Percentiles rank a stretch among this genome's conserved stretches.
Conservation (phyloP, 2,113 vertebrate species). For the Urocolius indicus region DNA sequence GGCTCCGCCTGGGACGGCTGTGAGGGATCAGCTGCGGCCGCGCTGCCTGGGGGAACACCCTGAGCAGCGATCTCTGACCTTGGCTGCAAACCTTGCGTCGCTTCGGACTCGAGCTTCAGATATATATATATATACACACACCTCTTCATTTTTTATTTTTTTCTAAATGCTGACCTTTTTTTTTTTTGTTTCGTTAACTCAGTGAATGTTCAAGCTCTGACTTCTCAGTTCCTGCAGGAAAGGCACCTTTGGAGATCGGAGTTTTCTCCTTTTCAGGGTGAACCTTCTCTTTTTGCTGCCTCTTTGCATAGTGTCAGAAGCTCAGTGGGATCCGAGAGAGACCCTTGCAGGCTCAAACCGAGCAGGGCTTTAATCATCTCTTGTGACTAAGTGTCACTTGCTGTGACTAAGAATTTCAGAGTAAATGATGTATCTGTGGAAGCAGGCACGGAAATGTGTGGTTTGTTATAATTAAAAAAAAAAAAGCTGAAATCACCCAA, state of each 20-base stretch:
- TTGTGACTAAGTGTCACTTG: slow-evolving; percentile 52
- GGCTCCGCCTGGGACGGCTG: neutral
- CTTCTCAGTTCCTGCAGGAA: fast-evolving
- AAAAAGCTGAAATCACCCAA: neutral
- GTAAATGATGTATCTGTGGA: neutral
- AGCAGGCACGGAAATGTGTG: too few species aligned
- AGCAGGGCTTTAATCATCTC: neutral
- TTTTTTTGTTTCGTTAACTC: neutral
- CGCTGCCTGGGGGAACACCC: fast-evolving
- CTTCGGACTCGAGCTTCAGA: neutral
- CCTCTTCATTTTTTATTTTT: neutral
- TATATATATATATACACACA: too few species aligned
- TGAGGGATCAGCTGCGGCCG: neutral
- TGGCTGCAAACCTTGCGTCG: neutral
- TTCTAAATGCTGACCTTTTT: neutral
- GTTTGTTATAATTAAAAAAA: too few species aligned
- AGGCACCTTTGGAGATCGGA: neutral
- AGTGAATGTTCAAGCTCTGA: fast-evolving
- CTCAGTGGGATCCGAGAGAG: too few species aligned
- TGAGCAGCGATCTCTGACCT: neutral
- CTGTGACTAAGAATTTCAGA: slow-evolving; percentile 2
- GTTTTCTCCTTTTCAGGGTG: neutral
- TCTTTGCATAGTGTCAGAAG: neutral
- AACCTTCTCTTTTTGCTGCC: neutral
- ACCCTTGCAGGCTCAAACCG: neutral